These are phyloP conservation scores for Neosilurus mollespiculum DNA, from an alignment of 2,797 vertebrate genomes.

Conservation along the genomic window DNA sequence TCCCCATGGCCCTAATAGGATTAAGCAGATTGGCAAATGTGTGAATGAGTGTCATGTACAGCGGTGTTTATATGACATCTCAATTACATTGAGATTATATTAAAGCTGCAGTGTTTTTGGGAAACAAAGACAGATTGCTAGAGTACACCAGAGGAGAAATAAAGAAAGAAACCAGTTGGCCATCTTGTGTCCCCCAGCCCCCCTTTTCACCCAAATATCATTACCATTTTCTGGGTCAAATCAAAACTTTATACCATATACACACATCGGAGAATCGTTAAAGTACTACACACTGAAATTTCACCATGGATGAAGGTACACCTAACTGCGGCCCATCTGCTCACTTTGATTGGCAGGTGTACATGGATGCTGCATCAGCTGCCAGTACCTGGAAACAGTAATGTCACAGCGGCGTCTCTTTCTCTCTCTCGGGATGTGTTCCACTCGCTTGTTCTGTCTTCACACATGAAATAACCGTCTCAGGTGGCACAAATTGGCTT, in stretches of 20 bases:
- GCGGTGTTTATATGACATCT: not conserved
- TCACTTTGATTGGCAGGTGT: constrained; percentile 76
- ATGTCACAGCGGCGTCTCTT: constrained; percentile 73
- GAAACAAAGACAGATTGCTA: constrained; percentile 10
- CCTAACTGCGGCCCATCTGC: constrained; percentile 58
- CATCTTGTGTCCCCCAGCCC: not conserved
- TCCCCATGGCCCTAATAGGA: too few relatives aligned
- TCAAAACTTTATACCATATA: not conserved
- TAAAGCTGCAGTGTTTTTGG: constrained; percentile 15
- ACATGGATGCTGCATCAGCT: constrained; percentile 70
- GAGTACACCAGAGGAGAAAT: constrained; percentile 18
- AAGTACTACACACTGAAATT: not conserved
- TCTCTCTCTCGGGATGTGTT: constrained; percentile 69
- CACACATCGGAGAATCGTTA: not conserved
- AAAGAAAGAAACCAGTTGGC: not conserved
- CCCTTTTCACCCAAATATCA: not conserved
- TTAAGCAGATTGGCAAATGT: too few relatives aligned
- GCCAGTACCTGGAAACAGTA: constrained; percentile 76
- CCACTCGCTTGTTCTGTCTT: constrained; percentile 67
- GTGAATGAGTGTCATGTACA: not conserved
- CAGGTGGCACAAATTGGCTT: constrained; percentile 77
- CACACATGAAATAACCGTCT: constrained; percentile 82
- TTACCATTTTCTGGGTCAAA: constrained; percentile 28
- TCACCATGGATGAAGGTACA: constrained; percentile 31
- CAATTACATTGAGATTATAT: constrained; percentile 8